Conservation (phyloP, 53 echinoderm and acorn worm species). For the Pentamera pediparva region DNA sequence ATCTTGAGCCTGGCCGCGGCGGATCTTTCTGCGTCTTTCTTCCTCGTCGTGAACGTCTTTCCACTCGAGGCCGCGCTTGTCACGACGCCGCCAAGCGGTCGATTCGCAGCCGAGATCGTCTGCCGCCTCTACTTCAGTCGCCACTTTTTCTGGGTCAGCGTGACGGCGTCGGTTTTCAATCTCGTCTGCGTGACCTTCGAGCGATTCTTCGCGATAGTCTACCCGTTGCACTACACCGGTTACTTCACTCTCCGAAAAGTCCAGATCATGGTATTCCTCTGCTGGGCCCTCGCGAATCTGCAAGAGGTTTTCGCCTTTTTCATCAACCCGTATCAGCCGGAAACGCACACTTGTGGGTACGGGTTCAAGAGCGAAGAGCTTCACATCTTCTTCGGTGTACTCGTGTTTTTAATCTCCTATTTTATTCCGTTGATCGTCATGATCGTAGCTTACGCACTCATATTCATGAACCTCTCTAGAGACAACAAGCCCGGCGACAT, state of each 20-base stretch:
- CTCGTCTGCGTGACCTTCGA: slow-evolving; percentile 85
- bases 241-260: slow-evolving; percentile 67
- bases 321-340: slow-evolving; percentile 61
- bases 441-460: slow-evolving; percentile 81
- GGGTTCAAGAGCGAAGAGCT: slow-evolving; percentile 45
- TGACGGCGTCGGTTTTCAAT: slow-evolving; percentile 93
- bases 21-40: slow-evolving; percentile 71
- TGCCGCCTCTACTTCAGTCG: slow-evolving; percentile 73
- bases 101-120: slow-evolving; percentile 65
- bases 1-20: slow-evolving; percentile 86
- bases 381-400: slow-evolving; percentile 53
- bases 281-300: slow-evolving; percentile 68
- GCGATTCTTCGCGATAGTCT: slow-evolving; percentile 87
- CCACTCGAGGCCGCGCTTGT: slow-evolving; percentile 49
- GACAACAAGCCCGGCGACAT: slow-evolving; percentile 55
- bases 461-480: slow-evolving; percentile 67
- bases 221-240: slow-evolving; percentile 68
- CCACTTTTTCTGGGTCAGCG: slow-evolving; percentile 82
- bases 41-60: slow-evolving; percentile 78
- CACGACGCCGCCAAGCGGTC: slow-evolving; percentile 32
- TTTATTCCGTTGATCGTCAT: slow-evolving; percentile 79
- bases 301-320: slow-evolving; percentile 86
- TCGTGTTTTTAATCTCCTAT: slow-evolving; percentile 76
- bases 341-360: slow-evolving; percentile 47
- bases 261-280: slow-evolving; percentile 47